A percentile compares a stretch with the other conserved stretches of the same genome.
These are phyloP conservation scores for Olivierus martensii DNA, from an alignment of 1,140 invertebrate genomes.

Conservation along the genomic window DNA sequence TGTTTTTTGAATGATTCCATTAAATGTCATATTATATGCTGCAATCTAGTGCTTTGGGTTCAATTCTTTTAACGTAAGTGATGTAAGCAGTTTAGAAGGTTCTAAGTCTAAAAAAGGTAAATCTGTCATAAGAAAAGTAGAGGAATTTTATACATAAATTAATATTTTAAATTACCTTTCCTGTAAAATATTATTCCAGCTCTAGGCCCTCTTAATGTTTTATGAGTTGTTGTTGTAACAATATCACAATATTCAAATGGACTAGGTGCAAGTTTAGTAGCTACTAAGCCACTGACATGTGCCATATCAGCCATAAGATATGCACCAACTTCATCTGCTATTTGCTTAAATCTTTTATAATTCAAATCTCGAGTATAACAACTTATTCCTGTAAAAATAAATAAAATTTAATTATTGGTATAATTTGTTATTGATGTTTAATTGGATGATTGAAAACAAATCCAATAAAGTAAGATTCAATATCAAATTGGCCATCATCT, in stretches of 20 bases:
- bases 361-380: constrained; percentile 51
- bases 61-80: too few relatives aligned
- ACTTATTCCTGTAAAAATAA: constrained; percentile 34
- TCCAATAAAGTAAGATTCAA: too few relatives aligned
- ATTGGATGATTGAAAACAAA: too few relatives aligned
- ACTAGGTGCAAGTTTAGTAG: constrained; percentile 41
- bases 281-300: constrained; percentile 49
- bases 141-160: too few relatives aligned
- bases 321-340: constrained; percentile 44
- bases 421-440: too few relatives aligned
- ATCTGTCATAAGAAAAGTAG: constrained; percentile 1
- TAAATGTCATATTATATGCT: too few relatives aligned
- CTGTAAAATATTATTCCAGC: constrained; percentile 44
- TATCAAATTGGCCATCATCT: too few relatives aligned
- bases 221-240: constrained; percentile 50
- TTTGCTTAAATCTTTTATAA: constrained; percentile 46
- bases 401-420: too few relatives aligned
- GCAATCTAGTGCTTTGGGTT: too few relatives aligned
- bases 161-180: constrained; percentile 35
- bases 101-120: constrained; percentile 16
- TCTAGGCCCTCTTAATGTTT: constrained; percentile 44
- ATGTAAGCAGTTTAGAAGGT: too few relatives aligned
- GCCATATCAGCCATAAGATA: constrained; percentile 53
- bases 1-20: too few relatives aligned
- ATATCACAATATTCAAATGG: constrained; percentile 50